Evolutionary conservation across 2,113 vertebrate species (phyloP).

Genomic region (Corythornis cristatus): DNA sequence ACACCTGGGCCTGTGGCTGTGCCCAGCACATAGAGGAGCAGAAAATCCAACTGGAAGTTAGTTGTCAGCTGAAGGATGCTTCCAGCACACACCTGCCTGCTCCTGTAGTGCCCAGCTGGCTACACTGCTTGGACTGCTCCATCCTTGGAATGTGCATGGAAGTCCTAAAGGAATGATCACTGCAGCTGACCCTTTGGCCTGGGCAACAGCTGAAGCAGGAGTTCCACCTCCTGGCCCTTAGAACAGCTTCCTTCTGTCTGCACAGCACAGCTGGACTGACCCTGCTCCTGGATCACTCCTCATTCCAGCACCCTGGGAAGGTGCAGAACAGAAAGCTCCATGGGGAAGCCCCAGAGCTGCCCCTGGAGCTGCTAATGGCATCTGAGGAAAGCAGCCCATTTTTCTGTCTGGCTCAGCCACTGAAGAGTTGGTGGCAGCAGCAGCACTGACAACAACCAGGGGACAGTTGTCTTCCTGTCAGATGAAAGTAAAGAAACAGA

Average conservation of each 20-base stretch:
- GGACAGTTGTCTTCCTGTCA: background rate
- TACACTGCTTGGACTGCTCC: background rate
- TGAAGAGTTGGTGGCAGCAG: background rate
- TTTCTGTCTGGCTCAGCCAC: background rate
- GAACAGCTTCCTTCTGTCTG: background rate
- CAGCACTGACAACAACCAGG: background rate
- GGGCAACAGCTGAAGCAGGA: background rate
- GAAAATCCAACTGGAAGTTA: background rate
- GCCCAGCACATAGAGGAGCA: background rate
- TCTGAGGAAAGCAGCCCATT: background rate
- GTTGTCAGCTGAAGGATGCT: background rate
- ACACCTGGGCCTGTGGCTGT: background rate
- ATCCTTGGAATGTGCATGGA: background rate
- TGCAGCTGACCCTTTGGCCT: background rate
- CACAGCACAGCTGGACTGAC: background rate
- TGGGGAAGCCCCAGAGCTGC: background rate
- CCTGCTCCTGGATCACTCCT: background rate
- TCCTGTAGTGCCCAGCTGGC: background rate
- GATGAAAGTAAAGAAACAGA: background rate
- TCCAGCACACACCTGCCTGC: background rate
- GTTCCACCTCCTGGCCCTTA: background rate
- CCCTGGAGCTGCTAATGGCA: background rate
- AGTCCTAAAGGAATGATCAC: background rate
- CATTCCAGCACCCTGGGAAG: background rate
- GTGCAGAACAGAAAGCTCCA: background rate